Conservation (phyloP, 2,113 vertebrate species). For the Pelecanus crispus region DNA sequence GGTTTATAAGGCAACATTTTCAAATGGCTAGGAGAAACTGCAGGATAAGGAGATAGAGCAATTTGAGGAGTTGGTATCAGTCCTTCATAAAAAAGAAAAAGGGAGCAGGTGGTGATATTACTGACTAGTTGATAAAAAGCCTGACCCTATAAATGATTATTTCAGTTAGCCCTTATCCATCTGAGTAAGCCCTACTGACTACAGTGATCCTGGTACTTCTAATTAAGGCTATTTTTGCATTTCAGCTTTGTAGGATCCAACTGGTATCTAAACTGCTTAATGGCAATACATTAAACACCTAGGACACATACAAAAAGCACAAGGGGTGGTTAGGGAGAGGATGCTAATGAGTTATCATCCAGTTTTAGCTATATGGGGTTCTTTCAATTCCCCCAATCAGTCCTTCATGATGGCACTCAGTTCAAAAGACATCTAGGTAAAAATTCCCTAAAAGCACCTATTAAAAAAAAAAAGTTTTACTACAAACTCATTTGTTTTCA, state of each 20-base stretch:
- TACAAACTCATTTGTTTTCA: conserved; percentile 24
- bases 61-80: neutral
- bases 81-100: neutral
- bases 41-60: neutral
- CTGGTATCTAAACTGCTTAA: neutral
- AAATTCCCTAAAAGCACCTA: conserved; percentile 54
- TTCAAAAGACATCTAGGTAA: neutral
- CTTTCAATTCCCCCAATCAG: neutral
- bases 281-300: neutral
- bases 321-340: neutral
- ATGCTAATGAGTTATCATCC: neutral
- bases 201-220: neutral
- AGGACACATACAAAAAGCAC: neutral
- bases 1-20: conserved; percentile 35
- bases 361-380: neutral
- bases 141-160: neutral
- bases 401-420: neutral
- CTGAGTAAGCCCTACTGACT: neutral
- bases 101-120: neutral
- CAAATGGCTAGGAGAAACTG: neutral
- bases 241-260: neutral
- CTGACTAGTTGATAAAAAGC: neutral
- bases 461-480: neutral
- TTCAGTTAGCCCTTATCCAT: neutral
- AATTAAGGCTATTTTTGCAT: neutral